phyloP scores from a whole-genome alignment of 2,113 vertebrate species.

The Solea solea region DNA sequence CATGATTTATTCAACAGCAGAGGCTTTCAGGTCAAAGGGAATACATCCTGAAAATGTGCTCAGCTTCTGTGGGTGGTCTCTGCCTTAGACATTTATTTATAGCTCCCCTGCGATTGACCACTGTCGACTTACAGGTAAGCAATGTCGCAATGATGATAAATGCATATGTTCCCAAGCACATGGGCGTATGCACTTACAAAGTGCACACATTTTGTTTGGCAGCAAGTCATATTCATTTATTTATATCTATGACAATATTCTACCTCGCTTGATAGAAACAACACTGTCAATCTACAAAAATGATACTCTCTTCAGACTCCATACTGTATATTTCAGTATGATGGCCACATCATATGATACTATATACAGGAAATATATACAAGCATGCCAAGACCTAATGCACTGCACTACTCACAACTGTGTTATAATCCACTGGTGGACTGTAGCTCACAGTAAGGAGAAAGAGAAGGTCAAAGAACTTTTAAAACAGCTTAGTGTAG shows the following conservation, averaged over 20 bases:
- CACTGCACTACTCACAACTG: too few relatives aligned
- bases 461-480: not conserved
- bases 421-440: too few relatives aligned
- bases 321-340: not conserved
- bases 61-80: slow-evolving; percentile 58
- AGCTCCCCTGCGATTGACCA: not conserved
- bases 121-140: slow-evolving; percentile 13
- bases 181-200: not conserved
- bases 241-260: not conserved
- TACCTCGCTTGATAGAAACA: not conserved
- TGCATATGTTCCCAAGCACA: not conserved
- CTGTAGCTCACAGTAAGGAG: not conserved
- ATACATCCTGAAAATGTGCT: slow-evolving; percentile 57
- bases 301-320: slow-evolving; percentile 1
- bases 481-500: not conserved
- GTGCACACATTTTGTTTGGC: not conserved
- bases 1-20: slow-evolving; percentile 77
- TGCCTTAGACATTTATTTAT: slow-evolving; percentile 44
- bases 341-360: not conserved
- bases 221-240: not conserved
- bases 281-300: not conserved
- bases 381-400: too few relatives aligned
- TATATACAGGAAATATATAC: not conserved
- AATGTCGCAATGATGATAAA: slow-evolving; percentile 4
- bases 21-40: slow-evolving; percentile 69